Conservation (phyloP, 2,888 invertebrate genomes). For the Spodoptera picta region DNA sequence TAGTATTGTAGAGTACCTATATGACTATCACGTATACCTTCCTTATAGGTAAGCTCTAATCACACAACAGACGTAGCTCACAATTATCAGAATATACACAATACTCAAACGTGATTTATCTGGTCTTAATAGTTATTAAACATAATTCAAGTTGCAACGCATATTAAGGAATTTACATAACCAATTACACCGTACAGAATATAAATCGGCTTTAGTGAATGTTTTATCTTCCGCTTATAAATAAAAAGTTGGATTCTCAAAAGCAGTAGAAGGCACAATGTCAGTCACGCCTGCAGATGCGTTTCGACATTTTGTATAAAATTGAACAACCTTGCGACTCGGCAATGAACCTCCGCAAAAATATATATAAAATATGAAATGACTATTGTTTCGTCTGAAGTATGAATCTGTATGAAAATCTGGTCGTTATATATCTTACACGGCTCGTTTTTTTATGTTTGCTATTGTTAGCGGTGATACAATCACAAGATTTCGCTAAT, state of each 20-base stretch:
- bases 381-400: constrained; percentile 60
- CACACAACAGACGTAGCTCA: constrained; percentile 21
- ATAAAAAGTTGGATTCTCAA: constrained; percentile 39
- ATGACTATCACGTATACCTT: constrained; percentile 19
- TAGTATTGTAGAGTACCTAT: background rate
- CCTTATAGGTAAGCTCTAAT: constrained; percentile 29
- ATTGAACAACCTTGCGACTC: constrained; percentile 68
- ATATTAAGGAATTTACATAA: constrained; percentile 38
- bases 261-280: constrained; percentile 53
- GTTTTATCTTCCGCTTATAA: constrained; percentile 32
- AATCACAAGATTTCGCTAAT: constrained; percentile 74
- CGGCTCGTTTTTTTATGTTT: constrained; percentile 60
- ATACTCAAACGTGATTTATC: constrained; percentile 45
- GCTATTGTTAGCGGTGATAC: constrained; percentile 64
- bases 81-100: constrained; percentile 29
- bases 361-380: constrained; percentile 55
- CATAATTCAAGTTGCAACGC: constrained; percentile 38
- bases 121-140: constrained; percentile 31
- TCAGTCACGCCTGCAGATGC: constrained; percentile 59
- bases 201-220: constrained; percentile 19
- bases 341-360: constrained; percentile 68
- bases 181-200: constrained; percentile 33
- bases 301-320: constrained; percentile 62
- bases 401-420: constrained; percentile 53
- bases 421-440: constrained; percentile 45